Conservation (phyloP, 2,888 invertebrate species). For the Apeira syringaria region DNA sequence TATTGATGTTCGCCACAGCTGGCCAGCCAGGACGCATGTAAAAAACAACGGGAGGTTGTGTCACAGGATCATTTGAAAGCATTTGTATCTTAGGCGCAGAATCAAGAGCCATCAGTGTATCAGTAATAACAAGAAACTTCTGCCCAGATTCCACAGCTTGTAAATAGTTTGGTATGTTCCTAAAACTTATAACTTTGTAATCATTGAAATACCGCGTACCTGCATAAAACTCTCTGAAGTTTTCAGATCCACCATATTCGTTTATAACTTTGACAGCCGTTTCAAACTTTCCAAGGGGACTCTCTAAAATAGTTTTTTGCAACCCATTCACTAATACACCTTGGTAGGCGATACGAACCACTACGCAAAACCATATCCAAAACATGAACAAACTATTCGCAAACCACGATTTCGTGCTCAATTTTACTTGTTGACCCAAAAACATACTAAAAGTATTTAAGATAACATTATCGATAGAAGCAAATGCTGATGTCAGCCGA, state of each 20-base stretch:
- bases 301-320: constrained; percentile 46
- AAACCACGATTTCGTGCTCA: constrained; percentile 42
- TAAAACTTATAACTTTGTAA: constrained; percentile 32
- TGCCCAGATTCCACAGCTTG: constrained; percentile 44
- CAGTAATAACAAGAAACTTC: constrained; percentile 44
- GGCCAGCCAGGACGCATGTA: constrained; percentile 60
- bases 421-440: constrained; percentile 50
- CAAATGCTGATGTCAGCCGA: constrained; percentile 29
- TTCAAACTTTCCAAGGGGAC: constrained; percentile 39
- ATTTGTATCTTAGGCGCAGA: constrained; percentile 40
- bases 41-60: constrained; percentile 37
- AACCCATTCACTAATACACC: constrained; percentile 51
- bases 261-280: constrained; percentile 45
- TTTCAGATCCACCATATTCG: constrained; percentile 45
- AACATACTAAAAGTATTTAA: constrained; percentile 48
- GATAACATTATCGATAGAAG: constrained; percentile 25
- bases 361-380: constrained; percentile 62
- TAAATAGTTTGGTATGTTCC: constrained; percentile 32
- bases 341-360: constrained; percentile 59
- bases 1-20: constrained; percentile 39
- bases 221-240: constrained; percentile 37
- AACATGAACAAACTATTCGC: constrained; percentile 47
- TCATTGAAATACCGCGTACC: constrained; percentile 38
- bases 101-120: constrained; percentile 31
- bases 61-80: constrained; percentile 38